Base-by-base conservation (phyloP, 1,140 invertebrate species). In the Phymastichus coffea region DNA sequence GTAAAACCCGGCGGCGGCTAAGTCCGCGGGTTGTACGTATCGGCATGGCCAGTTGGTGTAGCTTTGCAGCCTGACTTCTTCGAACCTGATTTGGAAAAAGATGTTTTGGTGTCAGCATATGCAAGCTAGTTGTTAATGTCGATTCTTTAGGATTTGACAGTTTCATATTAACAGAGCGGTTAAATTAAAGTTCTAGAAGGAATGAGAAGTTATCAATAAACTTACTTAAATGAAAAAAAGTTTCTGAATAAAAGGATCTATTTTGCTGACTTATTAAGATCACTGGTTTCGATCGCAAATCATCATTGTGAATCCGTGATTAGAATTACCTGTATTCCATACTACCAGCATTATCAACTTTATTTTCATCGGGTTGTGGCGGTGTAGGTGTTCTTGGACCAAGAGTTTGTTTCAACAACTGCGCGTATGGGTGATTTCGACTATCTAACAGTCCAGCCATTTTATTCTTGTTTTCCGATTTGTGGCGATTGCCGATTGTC, bases 1-100 rank as follows among this genome's bases (percentile, higher is more conserved):
- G 76, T 88, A 95, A 77, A 96, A 95, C 17, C 93, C 93, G 49
- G 89, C 87, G 51, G 83, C 82, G 0, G 92, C 91, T 38, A 92
- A 69, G 48, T 80, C 73, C 20, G 80, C 70, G 7, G 85, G 83
- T 46, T 82, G 76, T 58, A 88, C 80, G 58, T 81, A 84, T 0
- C 67, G 41, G 2, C 80, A 62, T 0, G 83, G 85, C 86, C 86
- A 88, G 41, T 80, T 76, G 17, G 71, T 71, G 70, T 82, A 91
- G 14, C 86, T 86, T 49, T 80, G 78, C 8, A 88, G 49, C 26
- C 87, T 83, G 65, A 83, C 87, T 58, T 80, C 80, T 80, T 89
- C 89, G 57, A 80, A 73, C 46, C 59, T 61, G 30, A 30, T 8
- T 30, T n/a, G n/a, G n/a, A n/a, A n/a, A n/a, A 12, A 33, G 12